phyloP scores from a whole-genome alignment of 1,140 invertebrate genomes.

The Nasonia giraulti region DNA sequence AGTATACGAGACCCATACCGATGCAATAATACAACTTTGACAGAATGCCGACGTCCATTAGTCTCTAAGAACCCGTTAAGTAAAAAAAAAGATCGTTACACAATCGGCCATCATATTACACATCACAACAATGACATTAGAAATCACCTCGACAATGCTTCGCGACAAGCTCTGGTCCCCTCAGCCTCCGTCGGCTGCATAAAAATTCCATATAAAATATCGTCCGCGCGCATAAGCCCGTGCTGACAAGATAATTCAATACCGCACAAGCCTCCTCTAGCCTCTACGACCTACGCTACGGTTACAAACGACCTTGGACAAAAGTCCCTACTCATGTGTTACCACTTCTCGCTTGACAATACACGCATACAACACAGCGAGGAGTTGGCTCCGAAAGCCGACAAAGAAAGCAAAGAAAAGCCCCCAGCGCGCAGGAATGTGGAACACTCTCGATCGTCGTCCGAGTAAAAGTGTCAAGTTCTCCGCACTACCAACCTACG shows the following conservation, averaged over 20 bases:
- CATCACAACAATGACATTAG: background rate
- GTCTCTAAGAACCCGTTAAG: background rate
- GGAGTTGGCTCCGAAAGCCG: background rate
- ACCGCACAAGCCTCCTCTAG: slow-evolving; percentile 18
- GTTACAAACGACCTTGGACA: slow-evolving; percentile 40
- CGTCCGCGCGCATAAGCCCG: background rate
- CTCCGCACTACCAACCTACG: too few relatives aligned
- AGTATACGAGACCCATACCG: too few relatives aligned
- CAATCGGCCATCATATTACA: background rate
- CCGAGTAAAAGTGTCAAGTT: slow-evolving; percentile 31
- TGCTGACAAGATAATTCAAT: slow-evolving; percentile 25
- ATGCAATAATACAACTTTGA: too few relatives aligned
- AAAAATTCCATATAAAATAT: slow-evolving; percentile 17
- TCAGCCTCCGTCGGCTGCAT: background rate
- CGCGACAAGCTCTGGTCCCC: too few relatives aligned
- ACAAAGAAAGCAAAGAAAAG: background rate
- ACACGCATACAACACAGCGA: background rate
- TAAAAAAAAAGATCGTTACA: background rate
- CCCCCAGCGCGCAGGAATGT: background rate
- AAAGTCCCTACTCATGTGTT: slow-evolving; percentile 25
- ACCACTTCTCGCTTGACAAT: background rate
- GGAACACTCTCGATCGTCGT: background rate
- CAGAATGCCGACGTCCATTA: too few relatives aligned
- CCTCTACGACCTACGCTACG: slow-evolving; percentile 16
- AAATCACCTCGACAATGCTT: background rate